A percentile compares a stretch with the other conserved stretches of the same genome.
These are phyloP conservation scores for Torymus texanus DNA, from an alignment of 2,888 invertebrate genomes.

Conservation along the genomic window DNA sequence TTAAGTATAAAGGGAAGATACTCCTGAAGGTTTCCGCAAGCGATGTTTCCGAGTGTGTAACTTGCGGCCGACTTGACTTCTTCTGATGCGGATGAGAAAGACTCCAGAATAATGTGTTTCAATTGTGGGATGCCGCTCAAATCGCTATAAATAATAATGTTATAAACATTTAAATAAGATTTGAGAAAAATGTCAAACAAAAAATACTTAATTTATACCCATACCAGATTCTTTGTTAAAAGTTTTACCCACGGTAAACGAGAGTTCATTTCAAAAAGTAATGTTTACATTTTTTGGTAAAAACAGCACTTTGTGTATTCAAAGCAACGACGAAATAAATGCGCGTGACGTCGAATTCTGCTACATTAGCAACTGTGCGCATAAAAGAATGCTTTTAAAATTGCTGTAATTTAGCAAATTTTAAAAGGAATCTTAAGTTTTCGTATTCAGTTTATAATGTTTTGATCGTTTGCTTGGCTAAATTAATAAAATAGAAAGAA, in stretches of 20 bases:
- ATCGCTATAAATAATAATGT: conserved; percentile 78
- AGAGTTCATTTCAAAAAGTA: too few species aligned
- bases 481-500: too few species aligned
- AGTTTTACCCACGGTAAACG: too few species aligned
- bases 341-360: neutral
- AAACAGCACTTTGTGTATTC: too few species aligned
- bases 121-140: conserved; percentile 85
- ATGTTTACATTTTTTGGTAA: too few species aligned
- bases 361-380: neutral
- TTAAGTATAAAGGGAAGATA: conserved; percentile 95
- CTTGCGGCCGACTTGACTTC: conserved; percentile 99
- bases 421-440: too few species aligned
- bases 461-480: too few species aligned
- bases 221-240: too few species aligned
- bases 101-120: conserved; percentile 87
- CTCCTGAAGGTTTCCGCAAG: conserved; percentile 94
- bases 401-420: too few species aligned
- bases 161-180: neutral
- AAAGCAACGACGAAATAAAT: too few species aligned
- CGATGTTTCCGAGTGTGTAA: conserved; percentile 96
- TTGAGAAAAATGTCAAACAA: neutral
- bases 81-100: conserved; percentile 94
- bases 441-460: too few species aligned
- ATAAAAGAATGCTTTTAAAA: neutral
- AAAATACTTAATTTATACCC: neutral